phyloP scores from a whole-genome alignment of 2,888 invertebrate genomes.

The Zelleria hepariella region DNA sequence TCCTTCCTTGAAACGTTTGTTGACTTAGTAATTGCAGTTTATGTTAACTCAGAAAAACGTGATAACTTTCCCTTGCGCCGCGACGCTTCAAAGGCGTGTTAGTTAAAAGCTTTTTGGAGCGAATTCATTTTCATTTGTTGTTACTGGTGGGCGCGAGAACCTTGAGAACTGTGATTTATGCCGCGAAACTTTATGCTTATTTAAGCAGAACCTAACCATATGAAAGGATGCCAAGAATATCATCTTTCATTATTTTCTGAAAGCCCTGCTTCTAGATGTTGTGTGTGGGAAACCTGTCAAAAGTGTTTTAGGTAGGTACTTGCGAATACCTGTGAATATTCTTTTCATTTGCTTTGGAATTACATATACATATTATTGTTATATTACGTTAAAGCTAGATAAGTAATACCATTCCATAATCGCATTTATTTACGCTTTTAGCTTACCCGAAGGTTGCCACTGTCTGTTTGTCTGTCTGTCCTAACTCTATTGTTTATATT shows the following conservation, averaged over 20 bases:
- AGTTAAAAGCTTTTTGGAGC: constrained; percentile 7
- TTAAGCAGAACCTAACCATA: background rate
- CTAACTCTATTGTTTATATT: too few relatives aligned
- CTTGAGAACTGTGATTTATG: background rate
- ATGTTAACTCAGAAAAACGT: constrained; percentile 53
- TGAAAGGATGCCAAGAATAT: background rate
- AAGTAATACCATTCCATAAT: too few relatives aligned
- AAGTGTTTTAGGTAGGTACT: too few relatives aligned
- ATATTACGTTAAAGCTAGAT: too few relatives aligned
- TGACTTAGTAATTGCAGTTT: constrained; percentile 58
- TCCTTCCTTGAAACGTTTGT: constrained; percentile 53
- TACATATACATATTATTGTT: too few relatives aligned
- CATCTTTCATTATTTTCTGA: background rate
- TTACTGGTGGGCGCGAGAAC: background rate
- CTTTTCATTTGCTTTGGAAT: too few relatives aligned
- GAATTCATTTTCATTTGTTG: constrained; percentile 1
- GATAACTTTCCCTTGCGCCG: constrained; percentile 32
- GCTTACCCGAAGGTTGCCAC: too few relatives aligned
- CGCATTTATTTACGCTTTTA: too few relatives aligned
- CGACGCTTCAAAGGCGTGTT: constrained; percentile 6
- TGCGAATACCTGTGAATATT: too few relatives aligned
- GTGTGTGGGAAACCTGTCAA: too few relatives aligned
- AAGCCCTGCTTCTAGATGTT: too few relatives aligned
- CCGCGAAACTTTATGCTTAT: background rate
- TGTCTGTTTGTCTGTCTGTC: too few relatives aligned